These are phyloP conservation scores for Neodiprion lecontei DNA, from an alignment of 1,140 invertebrate genomes.

Conservation along the genomic window DNA sequence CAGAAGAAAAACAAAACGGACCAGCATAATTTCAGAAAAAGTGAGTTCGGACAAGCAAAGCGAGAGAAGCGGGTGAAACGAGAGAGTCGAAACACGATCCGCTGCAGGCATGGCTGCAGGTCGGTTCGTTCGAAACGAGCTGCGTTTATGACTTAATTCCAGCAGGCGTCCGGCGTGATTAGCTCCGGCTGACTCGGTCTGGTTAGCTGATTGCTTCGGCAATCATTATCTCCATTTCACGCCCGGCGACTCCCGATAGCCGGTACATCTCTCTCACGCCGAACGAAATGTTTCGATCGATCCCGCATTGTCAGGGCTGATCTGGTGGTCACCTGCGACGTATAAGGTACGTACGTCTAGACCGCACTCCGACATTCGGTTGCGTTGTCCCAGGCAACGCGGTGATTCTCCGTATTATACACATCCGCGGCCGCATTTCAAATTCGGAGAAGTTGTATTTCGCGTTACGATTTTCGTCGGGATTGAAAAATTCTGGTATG, in stretches of 20 bases:
- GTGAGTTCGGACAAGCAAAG: too few relatives aligned
- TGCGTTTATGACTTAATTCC: not conserved
- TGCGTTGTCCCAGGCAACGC: too few relatives aligned
- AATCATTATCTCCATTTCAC: constrained; percentile 61
- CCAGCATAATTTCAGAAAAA: not conserved
- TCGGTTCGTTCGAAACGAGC: not conserved
- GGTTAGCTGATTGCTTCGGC: constrained; percentile 55
- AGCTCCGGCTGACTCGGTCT: constrained; percentile 43
- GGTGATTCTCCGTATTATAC: too few relatives aligned
- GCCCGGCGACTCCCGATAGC: constrained; percentile 37
- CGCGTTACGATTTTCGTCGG: too few relatives aligned
- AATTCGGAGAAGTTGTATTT: too few relatives aligned
- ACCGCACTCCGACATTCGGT: too few relatives aligned
- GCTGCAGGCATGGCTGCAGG: not conserved
- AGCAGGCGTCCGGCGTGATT: constrained; percentile 42
- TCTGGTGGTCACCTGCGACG: not conserved
- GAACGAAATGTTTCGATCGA: constrained; percentile 5
- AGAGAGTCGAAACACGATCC: constrained; percentile 13
- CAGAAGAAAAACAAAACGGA: not conserved
- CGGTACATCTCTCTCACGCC: not conserved
- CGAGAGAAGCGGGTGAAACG: not conserved
- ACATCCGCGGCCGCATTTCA: too few relatives aligned
- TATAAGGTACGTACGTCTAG: not conserved
- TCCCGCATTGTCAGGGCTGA: not conserved
- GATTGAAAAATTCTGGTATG: too few relatives aligned